Evolutionary conservation across 2,888 invertebrate species (phyloP), one percentile per base, ranked within the genome.

Genomic region (Pammene fasciana): DNA sequence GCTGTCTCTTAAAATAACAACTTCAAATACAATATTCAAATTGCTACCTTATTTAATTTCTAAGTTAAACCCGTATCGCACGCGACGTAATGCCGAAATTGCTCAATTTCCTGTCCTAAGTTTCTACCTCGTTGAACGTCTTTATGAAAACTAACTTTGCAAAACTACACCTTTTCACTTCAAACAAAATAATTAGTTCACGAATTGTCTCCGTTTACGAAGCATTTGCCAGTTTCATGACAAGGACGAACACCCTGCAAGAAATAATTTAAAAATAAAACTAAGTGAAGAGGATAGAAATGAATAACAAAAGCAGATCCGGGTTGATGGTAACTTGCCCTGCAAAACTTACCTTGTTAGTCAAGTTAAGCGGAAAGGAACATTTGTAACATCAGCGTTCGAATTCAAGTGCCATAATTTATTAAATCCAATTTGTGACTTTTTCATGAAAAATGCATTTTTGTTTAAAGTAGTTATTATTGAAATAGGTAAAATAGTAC

Each of bases 61-160:
- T 16, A 41, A 55, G 60, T 65, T 70, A 38, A 55, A 55, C 48
- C 48, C 55, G 50, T 68, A 68, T 76, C 73, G 75, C 82, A 81
- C 81, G 83, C 79, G 78, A 82, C 74, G 78, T 84, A 82, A 84
- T 81, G 77, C 80, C 79, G 75, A 87, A 88, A 89, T 88, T 88
- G 87, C 82, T 86, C 82, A 89, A 88, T 89, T 88, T 89, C 88
- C 87, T 85, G 82, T 74, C 78, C 74, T 79, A 76, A 85, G 80
- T 82, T 84, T 86, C 80, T 82, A 85, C 86, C 83, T 79, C 78
- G 82, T 78, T 85, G 84, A 85, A 85, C 82, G 83, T 86, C 86
- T 87, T 86, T 86, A 88, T 87, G 84, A 84, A 86, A 87, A 85
- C 87, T 85, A 84, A 87, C 83, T 88, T 86, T 75, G 75, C 76